phyloP scores from a whole-genome alignment of 2,113 vertebrate genomes.

The Tympanuchus pallidicinctus region DNA sequence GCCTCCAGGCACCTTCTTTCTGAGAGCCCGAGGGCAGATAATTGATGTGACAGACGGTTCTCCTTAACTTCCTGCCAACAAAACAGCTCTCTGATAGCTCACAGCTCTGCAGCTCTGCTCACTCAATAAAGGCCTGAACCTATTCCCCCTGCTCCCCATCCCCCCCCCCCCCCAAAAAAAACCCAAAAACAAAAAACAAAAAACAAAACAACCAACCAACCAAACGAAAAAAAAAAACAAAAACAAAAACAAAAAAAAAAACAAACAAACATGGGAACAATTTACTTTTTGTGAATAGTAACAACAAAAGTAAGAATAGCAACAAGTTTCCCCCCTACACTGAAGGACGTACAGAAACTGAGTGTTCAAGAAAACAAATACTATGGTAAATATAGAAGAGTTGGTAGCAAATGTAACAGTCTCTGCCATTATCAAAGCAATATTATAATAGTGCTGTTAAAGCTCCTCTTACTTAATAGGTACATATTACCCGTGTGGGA shows the following conservation, averaged over 20 bases:
- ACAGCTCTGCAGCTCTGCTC: constrained; percentile 15
- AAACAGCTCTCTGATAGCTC: constrained; percentile 56
- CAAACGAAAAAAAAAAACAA: no score
- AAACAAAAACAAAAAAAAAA: no score
- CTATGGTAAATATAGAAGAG: background rate
- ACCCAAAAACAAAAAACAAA: background rate
- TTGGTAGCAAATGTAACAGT: background rate
- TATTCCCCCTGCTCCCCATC: background rate
- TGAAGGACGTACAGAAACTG: background rate
- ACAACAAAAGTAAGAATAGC: background rate
- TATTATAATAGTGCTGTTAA: background rate
- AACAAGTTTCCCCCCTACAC: background rate
- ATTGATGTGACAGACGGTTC: constrained; percentile 70
- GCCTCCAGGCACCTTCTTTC: constrained; percentile 61
- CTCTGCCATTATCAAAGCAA: background rate
- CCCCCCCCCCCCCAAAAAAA: background rate
- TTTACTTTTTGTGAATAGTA: constrained; percentile 57
- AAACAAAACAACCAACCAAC: no score
- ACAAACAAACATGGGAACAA: constrained; percentile 35
- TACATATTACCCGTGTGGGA: background rate
- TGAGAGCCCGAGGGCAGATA: constrained; percentile 60
- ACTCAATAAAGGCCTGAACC: constrained; percentile 35
- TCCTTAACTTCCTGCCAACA: constrained; percentile 54
- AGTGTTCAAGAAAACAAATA: background rate
- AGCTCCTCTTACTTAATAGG: background rate